These are phyloP conservation scores for Drosophila bocki DNA, from an alignment of 1,140 invertebrate genomes.

Conservation along the genomic window DNA sequence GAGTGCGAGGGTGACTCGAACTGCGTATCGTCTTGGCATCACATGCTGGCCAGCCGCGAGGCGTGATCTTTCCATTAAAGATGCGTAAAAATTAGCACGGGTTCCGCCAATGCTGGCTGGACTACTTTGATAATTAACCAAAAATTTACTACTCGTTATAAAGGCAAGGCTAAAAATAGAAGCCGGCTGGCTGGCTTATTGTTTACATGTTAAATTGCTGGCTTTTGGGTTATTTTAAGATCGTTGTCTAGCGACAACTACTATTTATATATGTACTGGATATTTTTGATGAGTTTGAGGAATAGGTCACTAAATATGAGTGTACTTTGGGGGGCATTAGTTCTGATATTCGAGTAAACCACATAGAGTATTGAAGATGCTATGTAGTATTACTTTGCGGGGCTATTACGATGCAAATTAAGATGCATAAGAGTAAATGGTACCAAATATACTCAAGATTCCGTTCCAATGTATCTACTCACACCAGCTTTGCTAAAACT, in stretches of 20 bases:
- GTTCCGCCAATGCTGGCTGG: constrained; percentile 10
- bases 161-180: constrained; percentile 40
- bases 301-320: background rate
- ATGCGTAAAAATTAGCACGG: constrained; percentile 54
- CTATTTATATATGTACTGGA: background rate
- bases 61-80: constrained; percentile 48
- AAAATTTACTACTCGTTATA: constrained; percentile 41
- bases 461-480: background rate
- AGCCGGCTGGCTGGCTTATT: constrained; percentile 26
- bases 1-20: constrained; percentile 29
- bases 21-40: constrained; percentile 30
- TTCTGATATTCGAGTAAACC: background rate
- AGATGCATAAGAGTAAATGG: background rate
- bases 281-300: background rate
- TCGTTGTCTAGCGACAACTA: background rate
- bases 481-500: background rate
- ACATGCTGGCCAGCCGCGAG: constrained; percentile 33
- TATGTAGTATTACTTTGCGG: background rate
- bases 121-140: constrained; percentile 53
- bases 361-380: background rate
- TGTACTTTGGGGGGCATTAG: background rate
- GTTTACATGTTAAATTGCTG: constrained; percentile 15
- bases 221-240: constrained; percentile 7
- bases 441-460: background rate
- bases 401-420: background rate